Percentiles rank a stretch among this genome's conserved stretches.
Conservation (phyloP, 2,113 vertebrate species). For the Rhineura floridana region DNA sequence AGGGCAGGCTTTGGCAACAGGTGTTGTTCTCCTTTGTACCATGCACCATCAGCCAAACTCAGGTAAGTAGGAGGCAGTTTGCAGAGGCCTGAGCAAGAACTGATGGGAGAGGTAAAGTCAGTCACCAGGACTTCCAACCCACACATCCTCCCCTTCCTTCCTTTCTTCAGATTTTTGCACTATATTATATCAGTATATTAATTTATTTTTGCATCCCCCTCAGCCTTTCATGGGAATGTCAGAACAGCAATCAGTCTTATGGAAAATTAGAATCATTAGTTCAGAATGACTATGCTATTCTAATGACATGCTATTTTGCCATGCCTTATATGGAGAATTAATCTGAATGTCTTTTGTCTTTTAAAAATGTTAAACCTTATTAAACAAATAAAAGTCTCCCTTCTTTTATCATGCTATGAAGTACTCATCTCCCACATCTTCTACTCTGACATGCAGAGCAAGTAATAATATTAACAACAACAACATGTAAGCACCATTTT, state of each 20-base stretch:
- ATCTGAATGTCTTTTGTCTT: background rate
- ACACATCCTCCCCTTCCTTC: too few relatives aligned
- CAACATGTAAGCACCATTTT: too few relatives aligned
- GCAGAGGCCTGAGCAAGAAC: too few relatives aligned
- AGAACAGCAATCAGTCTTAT: background rate
- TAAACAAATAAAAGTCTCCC: background rate
- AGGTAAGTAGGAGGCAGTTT: too few relatives aligned
- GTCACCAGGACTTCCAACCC: too few relatives aligned
- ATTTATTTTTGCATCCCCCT: constrained; percentile 39
- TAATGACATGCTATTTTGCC: background rate
- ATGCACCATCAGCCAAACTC: too few relatives aligned
- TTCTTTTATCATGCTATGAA: background rate
- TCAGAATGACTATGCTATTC: background rate
- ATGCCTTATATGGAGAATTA: background rate
- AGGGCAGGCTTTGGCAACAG: too few relatives aligned
- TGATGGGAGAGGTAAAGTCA: too few relatives aligned
- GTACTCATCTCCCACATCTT: background rate
- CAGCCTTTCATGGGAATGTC: constrained; percentile 6
- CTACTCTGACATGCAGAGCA: background rate
- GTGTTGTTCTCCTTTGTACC: too few relatives aligned
- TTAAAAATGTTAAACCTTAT: background rate
- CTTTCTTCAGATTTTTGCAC: constrained; percentile 25
- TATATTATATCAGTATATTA: constrained; percentile 22
- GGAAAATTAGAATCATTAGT: constrained; percentile 9
- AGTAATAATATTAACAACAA: background rate